These are phyloP conservation scores for Goniozus legneri DNA, from an alignment of 1,140 invertebrate species.

Conservation along the genomic window DNA sequence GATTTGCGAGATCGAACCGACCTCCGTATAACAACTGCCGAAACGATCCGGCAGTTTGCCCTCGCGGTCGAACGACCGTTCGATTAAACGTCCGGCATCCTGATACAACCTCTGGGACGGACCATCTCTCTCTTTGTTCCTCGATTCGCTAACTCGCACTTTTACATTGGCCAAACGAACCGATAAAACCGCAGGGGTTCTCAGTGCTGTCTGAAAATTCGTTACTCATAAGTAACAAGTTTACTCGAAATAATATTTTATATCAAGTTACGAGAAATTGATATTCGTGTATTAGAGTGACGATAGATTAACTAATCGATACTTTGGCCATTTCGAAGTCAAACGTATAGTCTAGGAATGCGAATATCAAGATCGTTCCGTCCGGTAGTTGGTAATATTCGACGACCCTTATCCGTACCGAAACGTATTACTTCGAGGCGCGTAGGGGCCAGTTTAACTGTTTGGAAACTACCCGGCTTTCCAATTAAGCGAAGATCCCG, in stretches of 20 bases:
- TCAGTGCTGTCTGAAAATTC: slow-evolving; percentile 11
- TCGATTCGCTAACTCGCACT: too few relatives aligned
- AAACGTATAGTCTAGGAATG: not conserved
- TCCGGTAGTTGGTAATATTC: slow-evolving; percentile 14
- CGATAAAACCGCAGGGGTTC: slow-evolving; percentile 25
- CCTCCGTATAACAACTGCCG: slow-evolving; percentile 26
- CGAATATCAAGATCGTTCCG: not conserved
- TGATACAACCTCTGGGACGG: slow-evolving; percentile 35
- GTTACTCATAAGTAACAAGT: too few relatives aligned
- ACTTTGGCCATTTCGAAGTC: too few relatives aligned
- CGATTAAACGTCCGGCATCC: slow-evolving; percentile 31
- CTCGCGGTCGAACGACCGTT: slow-evolving; percentile 29
- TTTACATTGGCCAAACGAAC: slow-evolving; percentile 9
- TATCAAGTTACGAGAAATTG: too few relatives aligned
- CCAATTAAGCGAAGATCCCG: slow-evolving; percentile 53
- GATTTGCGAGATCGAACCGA: slow-evolving; percentile 27
- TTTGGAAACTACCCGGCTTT: slow-evolving; percentile 53
- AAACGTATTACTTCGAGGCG: too few relatives aligned
- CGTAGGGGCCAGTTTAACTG: slow-evolving; percentile 55
- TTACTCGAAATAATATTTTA: too few relatives aligned
- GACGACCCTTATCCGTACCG: slow-evolving; percentile 31
- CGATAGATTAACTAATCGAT: too few relatives aligned
- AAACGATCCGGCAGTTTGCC: slow-evolving; percentile 25
- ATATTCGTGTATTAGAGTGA: too few relatives aligned
- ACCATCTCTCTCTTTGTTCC: too few relatives aligned